A percentile compares a stretch with the other conserved stretches of the same genome.
Conservation (phyloP, 53 echinoderm and acorn worm genomes). For the Pentamera pediparva region DNA sequence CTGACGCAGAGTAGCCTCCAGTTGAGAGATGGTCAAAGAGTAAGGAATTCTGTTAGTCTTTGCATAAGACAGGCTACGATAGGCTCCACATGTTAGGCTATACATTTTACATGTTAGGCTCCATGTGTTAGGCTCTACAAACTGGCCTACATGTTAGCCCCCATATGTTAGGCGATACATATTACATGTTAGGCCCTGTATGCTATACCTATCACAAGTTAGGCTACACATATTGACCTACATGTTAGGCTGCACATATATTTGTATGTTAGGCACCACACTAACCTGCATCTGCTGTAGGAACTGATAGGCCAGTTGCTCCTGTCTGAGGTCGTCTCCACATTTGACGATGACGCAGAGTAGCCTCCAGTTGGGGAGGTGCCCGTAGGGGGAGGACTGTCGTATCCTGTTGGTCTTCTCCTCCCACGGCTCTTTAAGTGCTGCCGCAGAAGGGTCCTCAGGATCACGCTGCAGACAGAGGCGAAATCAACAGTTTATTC, state of each 20-base stretch:
- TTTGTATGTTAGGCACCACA: too few species aligned
- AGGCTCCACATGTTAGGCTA: too few species aligned
- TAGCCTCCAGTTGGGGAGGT: slow-evolving; percentile 93
- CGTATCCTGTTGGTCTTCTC: slow-evolving; percentile 84
- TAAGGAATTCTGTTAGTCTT: slow-evolving; percentile 81
- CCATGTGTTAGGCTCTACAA: too few species aligned
- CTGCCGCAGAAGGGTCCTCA: slow-evolving; percentile 94
- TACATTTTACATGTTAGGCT: too few species aligned
- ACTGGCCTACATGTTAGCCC: too few species aligned
- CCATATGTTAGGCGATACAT: too few species aligned
- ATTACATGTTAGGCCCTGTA: too few species aligned
- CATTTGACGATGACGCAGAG: slow-evolving; percentile 94
- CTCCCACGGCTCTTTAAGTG: slow-evolving; percentile 97
- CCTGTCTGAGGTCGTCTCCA: slow-evolving; percentile 90
- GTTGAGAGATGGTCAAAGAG: slow-evolving; percentile 91
- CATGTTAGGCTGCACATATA: too few species aligned
- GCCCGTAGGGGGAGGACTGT: slow-evolving; percentile 89
- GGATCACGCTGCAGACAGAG: slow-evolving; percentile 65
- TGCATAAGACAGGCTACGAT: too few species aligned
- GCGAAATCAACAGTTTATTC: not conserved
- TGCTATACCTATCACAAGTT: too few species aligned
- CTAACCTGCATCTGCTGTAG: slow-evolving; percentile 87
- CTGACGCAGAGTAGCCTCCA: slow-evolving; percentile 91
- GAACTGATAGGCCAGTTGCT: slow-evolving; percentile 83
- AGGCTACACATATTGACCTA: too few species aligned